phyloP scores from a whole-genome alignment of 1,140 invertebrate genomes.

The Pseudomyrmex gracilis region DNA sequence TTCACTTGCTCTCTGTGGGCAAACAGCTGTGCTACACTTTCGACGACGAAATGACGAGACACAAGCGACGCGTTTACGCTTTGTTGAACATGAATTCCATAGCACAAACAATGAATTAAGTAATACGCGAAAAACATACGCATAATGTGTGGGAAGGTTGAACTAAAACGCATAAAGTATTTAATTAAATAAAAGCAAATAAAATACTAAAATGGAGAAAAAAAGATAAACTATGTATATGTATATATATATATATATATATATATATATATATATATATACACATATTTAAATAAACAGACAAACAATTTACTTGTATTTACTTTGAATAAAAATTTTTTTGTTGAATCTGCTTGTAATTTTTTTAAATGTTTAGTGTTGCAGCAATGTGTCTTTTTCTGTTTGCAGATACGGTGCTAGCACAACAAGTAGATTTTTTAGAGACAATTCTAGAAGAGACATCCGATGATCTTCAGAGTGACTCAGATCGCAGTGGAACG shows the following conservation, averaged over 20 bases:
- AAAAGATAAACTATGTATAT: too few species aligned
- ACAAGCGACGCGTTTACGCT: constrained; percentile 34
- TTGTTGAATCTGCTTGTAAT: too few species aligned
- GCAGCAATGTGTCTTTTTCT: not conserved
- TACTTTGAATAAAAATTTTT: not conserved
- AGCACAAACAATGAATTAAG: not conserved
- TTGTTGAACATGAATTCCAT: constrained; percentile 2
- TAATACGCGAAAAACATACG: not conserved
- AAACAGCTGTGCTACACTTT: constrained; percentile 34
- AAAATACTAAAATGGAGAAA: not conserved
- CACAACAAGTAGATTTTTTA: constrained; percentile 87
- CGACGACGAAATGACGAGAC: constrained; percentile 50
- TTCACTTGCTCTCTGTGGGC: constrained; percentile 2
- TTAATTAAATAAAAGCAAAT: too few species aligned
- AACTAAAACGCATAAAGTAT: too few species aligned
- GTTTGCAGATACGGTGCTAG: constrained; percentile 85
- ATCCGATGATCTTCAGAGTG: constrained; percentile 91
- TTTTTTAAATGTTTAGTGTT: not conserved
- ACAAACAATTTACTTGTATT: not conserved
- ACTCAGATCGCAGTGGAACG: constrained; percentile 87
- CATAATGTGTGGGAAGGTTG: too few species aligned
- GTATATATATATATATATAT: too few species aligned
- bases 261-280: too few species aligned
- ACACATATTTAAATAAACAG: not conserved
- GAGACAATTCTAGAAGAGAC: constrained; percentile 92